Evolutionary conservation across 2,888 invertebrate genomes (phyloP).

Genomic region (Ophion obscuratus): DNA sequence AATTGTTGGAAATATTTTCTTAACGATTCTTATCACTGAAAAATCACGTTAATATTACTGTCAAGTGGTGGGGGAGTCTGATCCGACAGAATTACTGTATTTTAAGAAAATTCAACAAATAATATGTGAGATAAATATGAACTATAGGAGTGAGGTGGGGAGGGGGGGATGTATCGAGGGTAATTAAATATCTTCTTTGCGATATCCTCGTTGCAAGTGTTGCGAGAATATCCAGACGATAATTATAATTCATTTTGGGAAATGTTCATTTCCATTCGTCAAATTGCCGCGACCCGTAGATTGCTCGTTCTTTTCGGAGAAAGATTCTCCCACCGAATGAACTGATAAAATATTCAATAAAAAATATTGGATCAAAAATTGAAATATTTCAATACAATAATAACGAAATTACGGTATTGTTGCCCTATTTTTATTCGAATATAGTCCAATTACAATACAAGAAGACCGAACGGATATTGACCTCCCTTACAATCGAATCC

Average conservation of each 20-base stretch:
- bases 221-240: background rate
- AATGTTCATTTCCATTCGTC: background rate
- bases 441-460: background rate
- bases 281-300: background rate
- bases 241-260: background rate
- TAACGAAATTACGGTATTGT: background rate
- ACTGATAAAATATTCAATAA: background rate
- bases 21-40: background rate
- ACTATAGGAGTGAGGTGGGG: background rate
- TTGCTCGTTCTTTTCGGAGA: background rate
- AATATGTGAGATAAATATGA: background rate
- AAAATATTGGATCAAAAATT: no score
- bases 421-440: background rate
- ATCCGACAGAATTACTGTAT: background rate
- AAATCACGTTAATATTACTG: background rate
- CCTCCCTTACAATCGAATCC: background rate
- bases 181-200: background rate
- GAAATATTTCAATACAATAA: background rate
- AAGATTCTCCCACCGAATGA: background rate
- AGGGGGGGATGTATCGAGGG: background rate
- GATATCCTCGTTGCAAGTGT: background rate
- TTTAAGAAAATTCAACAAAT: background rate
- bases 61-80: background rate
- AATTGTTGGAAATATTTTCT: background rate
- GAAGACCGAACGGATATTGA: background rate